Base-by-base conservation (phyloP, 2,797 vertebrate species). In the Chromobotia macracanthus region DNA sequence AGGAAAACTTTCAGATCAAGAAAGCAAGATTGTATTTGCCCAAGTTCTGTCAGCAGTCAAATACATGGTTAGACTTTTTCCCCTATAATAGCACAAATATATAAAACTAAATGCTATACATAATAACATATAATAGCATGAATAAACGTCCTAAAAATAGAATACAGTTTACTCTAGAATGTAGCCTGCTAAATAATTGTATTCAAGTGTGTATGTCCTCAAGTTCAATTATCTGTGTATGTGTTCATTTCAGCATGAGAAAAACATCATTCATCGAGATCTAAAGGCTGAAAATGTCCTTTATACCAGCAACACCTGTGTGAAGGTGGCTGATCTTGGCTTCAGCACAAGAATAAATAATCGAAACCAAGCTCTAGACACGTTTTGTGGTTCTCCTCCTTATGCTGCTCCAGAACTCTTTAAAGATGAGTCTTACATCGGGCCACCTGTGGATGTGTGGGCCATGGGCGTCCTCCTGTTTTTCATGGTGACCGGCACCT, bases 241-340 rank as follows among this genome's bases (percentile, higher is more conserved):
- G 1, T 74, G 50, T 80, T 82, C 86, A 81, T 71, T 84, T 77
- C 89, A 99, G 97, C 97, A 99, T 51, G 93, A 95, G 67, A 90
- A 91, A 77, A 95, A 94, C 84, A 94, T 99, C 80, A 95, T 99
- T 85, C 96, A 99, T 83, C 92, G 96, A 1, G 97, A 99, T 89
- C 87, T 99, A 91, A 99, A 99, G 85, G 97, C 97, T 0, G 97
- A 99, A 90, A 99, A 99, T 0, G 90, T 99, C 1, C 95, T 99
- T 82, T 96, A 95, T 19, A 88, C 94, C 77, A 91, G 87, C 73
- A 92, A 85, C 19, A 93, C 91, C 25, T 97, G 94, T 0, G 93
- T 99, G 61, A 98, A 99, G 84, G 97, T 99, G 80, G 97, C 95
- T 0, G 97, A 99, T 85, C 96, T 99, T 60, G 97, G 97, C 67